Evolutionary conservation across 2,797 vertebrate species (phyloP), one percentile per base, ranked within the genome.

Genomic region (Hirundo rustica): DNA sequence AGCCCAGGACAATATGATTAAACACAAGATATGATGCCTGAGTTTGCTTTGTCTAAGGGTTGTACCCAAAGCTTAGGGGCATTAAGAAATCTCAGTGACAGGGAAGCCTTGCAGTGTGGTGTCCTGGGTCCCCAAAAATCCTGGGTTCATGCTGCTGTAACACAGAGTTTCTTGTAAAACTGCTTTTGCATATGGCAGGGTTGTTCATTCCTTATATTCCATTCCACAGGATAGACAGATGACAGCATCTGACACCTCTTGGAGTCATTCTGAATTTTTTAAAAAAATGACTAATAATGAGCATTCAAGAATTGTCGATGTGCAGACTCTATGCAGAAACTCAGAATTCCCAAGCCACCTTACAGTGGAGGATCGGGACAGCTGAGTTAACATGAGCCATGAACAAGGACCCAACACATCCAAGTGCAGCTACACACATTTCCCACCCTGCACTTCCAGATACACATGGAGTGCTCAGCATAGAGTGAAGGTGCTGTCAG

Each of bases 371-470:
- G 23, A 45, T 68, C 20, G n/a, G n/a, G n/a, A 13, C 29, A 76
- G 27, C 38, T 45, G 82, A 53, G 30, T 61, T 54, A 19, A 45
- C 38, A 29, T 8, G 54, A 53, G 27, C 72, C n/a, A 23, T 38
- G 45, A 45, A 13, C 54, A 65, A 44, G 34, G 16, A 22, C 67
- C 32, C n/a, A 3, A 38, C 36, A 11, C 0, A 0, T 45, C 1
- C 17, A 20, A 80, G 67, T 51, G 29, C 53, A 47, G 30, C 54
- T 30, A 21, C 13, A 13, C 1, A 0, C 22, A 38, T 48, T 92
- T 91, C 78, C 90, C 36, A 93, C 95, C 88, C 76, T 92, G 73
- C 27, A 34, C 44, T 47, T 93, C 54, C 55, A 96, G 91, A 26
- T 44, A 44, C 2, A 20, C 32, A 26, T 23, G 13, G 27, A 94